Evolutionary conservation across 2,888 invertebrate species (phyloP).

Genomic region (Tenthredo mesomela): DNA sequence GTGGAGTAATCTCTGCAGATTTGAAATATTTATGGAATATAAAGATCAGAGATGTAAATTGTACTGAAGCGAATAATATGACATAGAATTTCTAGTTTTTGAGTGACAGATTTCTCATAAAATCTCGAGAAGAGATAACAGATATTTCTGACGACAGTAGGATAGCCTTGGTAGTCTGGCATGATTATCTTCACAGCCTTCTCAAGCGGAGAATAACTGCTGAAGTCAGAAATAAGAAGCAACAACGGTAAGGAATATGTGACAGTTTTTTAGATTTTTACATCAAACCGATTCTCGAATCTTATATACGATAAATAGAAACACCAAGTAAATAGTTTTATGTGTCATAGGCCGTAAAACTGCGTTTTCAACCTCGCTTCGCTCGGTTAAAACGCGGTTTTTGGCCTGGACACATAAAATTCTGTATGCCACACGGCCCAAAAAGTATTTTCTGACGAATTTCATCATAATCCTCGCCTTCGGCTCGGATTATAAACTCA

Average conservation of each 20-base stretch:
- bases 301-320: background rate
- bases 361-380: no score
- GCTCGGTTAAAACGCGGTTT: no score
- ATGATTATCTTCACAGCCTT: background rate
- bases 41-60: background rate
- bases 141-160: background rate
- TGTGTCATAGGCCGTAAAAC: no score
- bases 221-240: background rate
- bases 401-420: no score
- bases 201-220: background rate
- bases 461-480: no score
- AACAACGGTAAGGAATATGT: background rate
- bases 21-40: background rate
- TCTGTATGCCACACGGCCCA: no score
- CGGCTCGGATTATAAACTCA: no score
- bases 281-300: background rate
- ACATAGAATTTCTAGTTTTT: background rate
- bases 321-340: no score
- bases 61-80: background rate
- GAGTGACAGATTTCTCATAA: background rate
- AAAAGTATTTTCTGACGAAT: no score
- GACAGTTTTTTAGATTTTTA: background rate
- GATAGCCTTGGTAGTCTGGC: background rate
- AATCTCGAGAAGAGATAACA: background rate
- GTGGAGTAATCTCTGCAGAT: background rate